A percentile compares a stretch with the other conserved stretches of the same genome.
Evolutionary conservation across 2,797 vertebrate genomes (phyloP).

Genomic region (Tachyglossus aculeatus): DNA sequence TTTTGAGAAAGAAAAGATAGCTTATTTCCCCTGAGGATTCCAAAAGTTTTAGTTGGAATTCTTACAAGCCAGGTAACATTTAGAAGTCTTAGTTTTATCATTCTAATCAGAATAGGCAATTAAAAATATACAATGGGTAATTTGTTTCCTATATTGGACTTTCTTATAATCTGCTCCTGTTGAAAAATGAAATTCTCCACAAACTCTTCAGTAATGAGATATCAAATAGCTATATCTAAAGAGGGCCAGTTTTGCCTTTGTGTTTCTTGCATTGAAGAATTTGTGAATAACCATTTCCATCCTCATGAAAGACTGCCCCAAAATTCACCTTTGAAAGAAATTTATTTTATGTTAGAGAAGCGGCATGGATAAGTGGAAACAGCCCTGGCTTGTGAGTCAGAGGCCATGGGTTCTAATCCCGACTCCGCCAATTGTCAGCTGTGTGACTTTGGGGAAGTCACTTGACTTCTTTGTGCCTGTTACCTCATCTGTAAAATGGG

Average conservation of each 20-base stretch:
- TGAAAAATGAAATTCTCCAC: slow-evolving; percentile 4
- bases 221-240: neutral
- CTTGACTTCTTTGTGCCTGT: no score
- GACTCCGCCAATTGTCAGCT: no score
- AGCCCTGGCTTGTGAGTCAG: no score
- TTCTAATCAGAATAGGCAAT: neutral
- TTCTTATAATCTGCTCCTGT: slow-evolving; percentile 19
- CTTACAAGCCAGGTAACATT: neutral
- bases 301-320: neutral
- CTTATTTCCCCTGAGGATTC: no score
- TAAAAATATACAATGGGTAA: no score
- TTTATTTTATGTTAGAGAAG: no score
- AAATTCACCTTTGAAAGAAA: neutral
- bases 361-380: no score
- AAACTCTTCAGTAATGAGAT: neutral
- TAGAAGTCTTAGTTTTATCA: neutral
- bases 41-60: neutral
- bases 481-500: no score
- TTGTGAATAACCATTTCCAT: neutral
- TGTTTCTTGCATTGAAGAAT: neutral
- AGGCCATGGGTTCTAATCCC: no score
- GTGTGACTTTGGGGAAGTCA: no score
- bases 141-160: slow-evolving; percentile 30
- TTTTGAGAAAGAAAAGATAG: no score
- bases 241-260: no score